Evolutionary conservation across 1,140 invertebrate genomes (phyloP).

Genomic region (Platyscapa corneri): DNA sequence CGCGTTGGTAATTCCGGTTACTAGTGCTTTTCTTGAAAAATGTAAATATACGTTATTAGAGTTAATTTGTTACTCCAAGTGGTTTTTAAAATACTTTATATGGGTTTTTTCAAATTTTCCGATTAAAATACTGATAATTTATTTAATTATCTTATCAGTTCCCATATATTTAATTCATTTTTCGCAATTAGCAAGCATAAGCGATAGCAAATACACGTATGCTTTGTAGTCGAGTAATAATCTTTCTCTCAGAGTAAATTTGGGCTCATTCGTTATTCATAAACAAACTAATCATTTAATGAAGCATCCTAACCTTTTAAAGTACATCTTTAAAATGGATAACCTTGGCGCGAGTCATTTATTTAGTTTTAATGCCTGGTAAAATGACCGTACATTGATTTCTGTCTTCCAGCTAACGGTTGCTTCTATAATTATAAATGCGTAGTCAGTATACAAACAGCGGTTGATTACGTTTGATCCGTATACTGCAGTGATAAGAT

Average conservation of each 20-base stretch:
- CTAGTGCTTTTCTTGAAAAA: too few relatives aligned
- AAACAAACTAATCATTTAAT: background rate
- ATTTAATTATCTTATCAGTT: too few relatives aligned
- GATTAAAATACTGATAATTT: too few relatives aligned
- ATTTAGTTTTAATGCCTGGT: background rate
- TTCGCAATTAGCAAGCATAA: too few relatives aligned
- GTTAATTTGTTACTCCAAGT: too few relatives aligned
- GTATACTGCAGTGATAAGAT: background rate
- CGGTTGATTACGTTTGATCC: slow-evolving; percentile 6
- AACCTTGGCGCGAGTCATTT: background rate
- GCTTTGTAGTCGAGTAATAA: background rate
- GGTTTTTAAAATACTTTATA: too few relatives aligned
- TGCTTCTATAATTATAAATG: slow-evolving; percentile 8
- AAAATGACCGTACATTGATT: background rate
- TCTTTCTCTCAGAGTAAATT: background rate
- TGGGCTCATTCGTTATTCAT: background rate
- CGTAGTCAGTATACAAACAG: background rate
- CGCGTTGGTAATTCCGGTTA: too few relatives aligned
- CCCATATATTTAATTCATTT: too few relatives aligned
- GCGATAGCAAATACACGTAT: too few relatives aligned
- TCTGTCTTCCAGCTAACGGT: background rate
- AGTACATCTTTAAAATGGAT: background rate
- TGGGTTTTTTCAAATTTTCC: too few relatives aligned
- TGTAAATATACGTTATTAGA: too few relatives aligned
- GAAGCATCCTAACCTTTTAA: background rate